Evolutionary conservation across 1,140 invertebrate species (phyloP).

Genomic region (Apis florea): DNA sequence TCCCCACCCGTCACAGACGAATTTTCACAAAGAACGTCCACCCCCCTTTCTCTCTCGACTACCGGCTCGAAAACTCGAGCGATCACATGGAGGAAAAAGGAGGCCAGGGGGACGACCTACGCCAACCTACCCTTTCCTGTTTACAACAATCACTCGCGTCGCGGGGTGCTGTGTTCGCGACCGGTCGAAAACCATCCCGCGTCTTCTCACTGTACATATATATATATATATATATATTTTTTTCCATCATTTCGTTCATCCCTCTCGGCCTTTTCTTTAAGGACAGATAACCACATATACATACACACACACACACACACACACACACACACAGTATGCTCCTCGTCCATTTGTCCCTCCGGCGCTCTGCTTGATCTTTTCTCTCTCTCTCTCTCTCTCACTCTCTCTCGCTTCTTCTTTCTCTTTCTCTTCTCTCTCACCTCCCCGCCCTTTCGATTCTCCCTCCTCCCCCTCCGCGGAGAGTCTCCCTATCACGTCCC

Average conservation of each 20-base stretch:
- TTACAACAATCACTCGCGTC: slow-evolving; percentile 61
- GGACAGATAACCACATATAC: slow-evolving; percentile 1
- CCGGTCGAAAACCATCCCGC: slow-evolving; percentile 39
- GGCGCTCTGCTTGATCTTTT: slow-evolving; percentile 32
- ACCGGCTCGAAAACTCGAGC: background rate
- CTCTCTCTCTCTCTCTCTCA: background rate
- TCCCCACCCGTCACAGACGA: too few species aligned
- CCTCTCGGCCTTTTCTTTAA: slow-evolving; percentile 29
- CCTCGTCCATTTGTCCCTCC: slow-evolving; percentile 2
- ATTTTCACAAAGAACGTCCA: background rate
- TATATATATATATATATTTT: background rate
- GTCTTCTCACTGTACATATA: background rate
- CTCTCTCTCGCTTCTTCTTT: slow-evolving; percentile 11
- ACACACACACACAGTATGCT: background rate
- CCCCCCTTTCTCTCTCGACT: background rate
- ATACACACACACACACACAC: background rate
- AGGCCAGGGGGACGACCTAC: slow-evolving; percentile 64
- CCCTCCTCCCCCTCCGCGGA: slow-evolving; percentile 22
- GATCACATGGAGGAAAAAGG: slow-evolving; percentile 37
- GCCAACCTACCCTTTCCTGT: slow-evolving; percentile 72
- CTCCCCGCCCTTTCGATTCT: slow-evolving; percentile 33
- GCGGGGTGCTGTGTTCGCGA: slow-evolving; percentile 36
- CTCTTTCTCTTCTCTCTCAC: background rate
- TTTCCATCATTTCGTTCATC: slow-evolving; percentile 42
- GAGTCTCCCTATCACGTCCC: slow-evolving; percentile 35